These are phyloP conservation scores for Crossoptilon crossoptilon DNA, from an alignment of 2,797 vertebrate species.

Conservation along the genomic window DNA sequence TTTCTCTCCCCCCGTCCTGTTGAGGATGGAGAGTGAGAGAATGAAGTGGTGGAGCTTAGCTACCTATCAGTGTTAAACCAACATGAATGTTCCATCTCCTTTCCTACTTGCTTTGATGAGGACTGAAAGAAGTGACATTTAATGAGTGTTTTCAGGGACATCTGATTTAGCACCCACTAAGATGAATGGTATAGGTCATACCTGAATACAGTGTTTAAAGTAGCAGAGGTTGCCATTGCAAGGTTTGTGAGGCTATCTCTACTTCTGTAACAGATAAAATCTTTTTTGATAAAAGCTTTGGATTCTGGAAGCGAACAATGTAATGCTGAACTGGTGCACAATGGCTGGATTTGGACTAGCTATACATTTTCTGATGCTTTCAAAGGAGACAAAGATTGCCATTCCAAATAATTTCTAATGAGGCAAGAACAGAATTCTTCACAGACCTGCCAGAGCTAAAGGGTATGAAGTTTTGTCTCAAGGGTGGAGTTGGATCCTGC, in stretches of 20 bases:
- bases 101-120: not conserved
- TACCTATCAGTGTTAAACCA: not conserved
- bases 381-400: not conserved
- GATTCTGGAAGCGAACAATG: not conserved
- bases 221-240: not conserved
- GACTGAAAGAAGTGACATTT: not conserved
- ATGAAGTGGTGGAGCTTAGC: not conserved
- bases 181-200: not conserved
- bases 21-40: not conserved
- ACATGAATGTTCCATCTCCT: not conserved
- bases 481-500: not conserved
- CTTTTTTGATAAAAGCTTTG: not conserved
- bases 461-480: not conserved
- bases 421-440: constrained; percentile 21
- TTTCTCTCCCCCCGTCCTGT: not conserved
- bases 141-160: not conserved
- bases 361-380: not conserved
- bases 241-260: not conserved
- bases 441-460: not conserved
- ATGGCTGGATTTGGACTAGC: not conserved
- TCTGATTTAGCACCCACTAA: not conserved
- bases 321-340: not conserved
- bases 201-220: not conserved
- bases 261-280: not conserved
- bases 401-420: constrained; percentile 15